phyloP scores from a whole-genome alignment of 2,888 invertebrate genomes.

The Azorinus chamasolen region DNA sequence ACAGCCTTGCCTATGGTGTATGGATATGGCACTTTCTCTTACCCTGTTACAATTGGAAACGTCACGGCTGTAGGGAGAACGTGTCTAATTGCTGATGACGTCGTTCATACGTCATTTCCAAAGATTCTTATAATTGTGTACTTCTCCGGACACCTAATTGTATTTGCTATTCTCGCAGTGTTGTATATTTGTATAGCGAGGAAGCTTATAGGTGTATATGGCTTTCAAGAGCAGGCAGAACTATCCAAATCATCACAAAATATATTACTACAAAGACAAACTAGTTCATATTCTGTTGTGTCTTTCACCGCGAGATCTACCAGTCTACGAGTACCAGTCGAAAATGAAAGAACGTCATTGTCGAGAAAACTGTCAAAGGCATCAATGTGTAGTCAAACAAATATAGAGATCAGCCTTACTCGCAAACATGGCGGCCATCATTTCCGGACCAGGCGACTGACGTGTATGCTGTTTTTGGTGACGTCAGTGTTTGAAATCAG shows the following conservation, averaged over 20 bases:
- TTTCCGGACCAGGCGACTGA: slow-evolving; percentile 49
- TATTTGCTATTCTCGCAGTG: slow-evolving; percentile 42
- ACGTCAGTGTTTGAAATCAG: slow-evolving; percentile 61
- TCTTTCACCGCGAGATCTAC: slow-evolving; percentile 26
- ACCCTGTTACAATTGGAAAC: slow-evolving; percentile 21
- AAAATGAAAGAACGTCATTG: slow-evolving; percentile 12
- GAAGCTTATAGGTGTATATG: slow-evolving; percentile 32
- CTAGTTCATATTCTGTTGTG: slow-evolving; percentile 34
- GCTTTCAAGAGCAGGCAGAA: slow-evolving; percentile 22
- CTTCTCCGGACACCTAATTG: slow-evolving; percentile 45
- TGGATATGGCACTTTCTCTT: slow-evolving; percentile 57
- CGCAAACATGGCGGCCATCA: slow-evolving; percentile 59
- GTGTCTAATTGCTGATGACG: slow-evolving; percentile 50
- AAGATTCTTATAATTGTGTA: slow-evolving; percentile 42
- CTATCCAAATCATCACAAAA: slow-evolving; percentile 21
- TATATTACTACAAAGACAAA: slow-evolving; percentile 41
- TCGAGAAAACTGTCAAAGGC: slow-evolving; percentile 26
- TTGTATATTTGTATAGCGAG: slow-evolving; percentile 49
- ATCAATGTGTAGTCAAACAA: slow-evolving; percentile 46
- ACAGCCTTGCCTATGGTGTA: slow-evolving; percentile 55
- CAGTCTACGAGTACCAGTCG: slow-evolving; percentile 21
- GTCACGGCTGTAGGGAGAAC: slow-evolving; percentile 44
- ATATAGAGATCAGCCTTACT: slow-evolving; percentile 43
- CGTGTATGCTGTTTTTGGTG: slow-evolving; percentile 59
- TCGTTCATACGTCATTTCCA: slow-evolving; percentile 43